Conservation (phyloP, 2,888 invertebrate species). For the Tetheella fluctuosa region DNA sequence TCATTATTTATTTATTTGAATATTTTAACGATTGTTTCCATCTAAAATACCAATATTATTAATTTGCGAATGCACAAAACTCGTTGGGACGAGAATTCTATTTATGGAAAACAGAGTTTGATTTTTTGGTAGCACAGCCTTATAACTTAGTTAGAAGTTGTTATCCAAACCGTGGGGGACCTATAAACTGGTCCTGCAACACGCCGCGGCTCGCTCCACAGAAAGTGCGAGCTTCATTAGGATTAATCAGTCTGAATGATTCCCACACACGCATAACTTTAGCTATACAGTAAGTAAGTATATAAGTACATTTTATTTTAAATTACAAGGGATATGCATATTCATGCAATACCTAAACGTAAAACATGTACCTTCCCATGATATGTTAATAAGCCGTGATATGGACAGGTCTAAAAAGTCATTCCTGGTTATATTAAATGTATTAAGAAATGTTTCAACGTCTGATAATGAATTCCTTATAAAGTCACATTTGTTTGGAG, state of each 20-base stretch:
- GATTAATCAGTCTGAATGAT: slow-evolving; percentile 51
- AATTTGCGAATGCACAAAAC: slow-evolving; percentile 13
- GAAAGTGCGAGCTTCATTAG: slow-evolving; percentile 53
- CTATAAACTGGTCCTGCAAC: slow-evolving; percentile 63
- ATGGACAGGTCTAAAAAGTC: too few species aligned
- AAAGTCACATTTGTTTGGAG: background rate
- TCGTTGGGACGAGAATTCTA: slow-evolving; percentile 29
- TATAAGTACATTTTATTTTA: background rate
- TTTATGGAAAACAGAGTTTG: slow-evolving; percentile 23
- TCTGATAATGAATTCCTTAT: background rate
- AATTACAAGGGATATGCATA: background rate
- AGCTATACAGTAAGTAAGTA: background rate
- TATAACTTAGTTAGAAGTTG: slow-evolving; percentile 52
- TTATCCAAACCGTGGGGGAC: slow-evolving; percentile 54
- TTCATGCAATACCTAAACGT: too few species aligned
- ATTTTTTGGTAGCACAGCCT: slow-evolving; percentile 43
- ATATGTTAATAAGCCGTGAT: too few species aligned
- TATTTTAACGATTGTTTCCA: slow-evolving; percentile 3
- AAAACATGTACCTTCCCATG: too few species aligned
- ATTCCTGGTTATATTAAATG: too few species aligned
- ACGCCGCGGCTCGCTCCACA: slow-evolving; percentile 50
- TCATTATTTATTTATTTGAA: background rate
- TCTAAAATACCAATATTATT: background rate
- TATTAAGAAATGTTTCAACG: too few species aligned
- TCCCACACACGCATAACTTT: slow-evolving; percentile 15